These are phyloP conservation scores for Octomys mimax DNA, from an alignment of 2,797 vertebrate genomes.

Conservation along the genomic window DNA sequence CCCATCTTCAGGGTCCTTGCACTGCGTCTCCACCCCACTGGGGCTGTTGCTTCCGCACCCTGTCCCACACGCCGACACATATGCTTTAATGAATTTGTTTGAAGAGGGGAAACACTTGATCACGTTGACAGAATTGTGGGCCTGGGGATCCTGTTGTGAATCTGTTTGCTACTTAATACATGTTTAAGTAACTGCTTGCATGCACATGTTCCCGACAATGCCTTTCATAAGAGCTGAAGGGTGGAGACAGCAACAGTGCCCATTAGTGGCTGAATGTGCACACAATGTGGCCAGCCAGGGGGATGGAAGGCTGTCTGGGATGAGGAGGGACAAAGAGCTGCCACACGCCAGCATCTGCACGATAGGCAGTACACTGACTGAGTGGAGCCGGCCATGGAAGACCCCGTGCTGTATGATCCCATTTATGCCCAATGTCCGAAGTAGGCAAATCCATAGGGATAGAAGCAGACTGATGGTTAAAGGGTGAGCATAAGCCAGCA, in stretches of 20 bases:
- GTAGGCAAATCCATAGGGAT: not conserved
- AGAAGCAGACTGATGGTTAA: not conserved
- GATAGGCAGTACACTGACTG: not conserved
- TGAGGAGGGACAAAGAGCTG: not conserved
- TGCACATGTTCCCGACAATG: not conserved
- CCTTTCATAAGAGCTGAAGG: not conserved
- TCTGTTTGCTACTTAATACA: not conserved
- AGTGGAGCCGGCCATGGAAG: not conserved
- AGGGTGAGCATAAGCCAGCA: rapidly evolving
- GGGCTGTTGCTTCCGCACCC: not conserved
- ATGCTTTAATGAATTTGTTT: not conserved
- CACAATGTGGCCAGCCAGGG: not conserved
- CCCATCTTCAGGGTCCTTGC: not conserved
- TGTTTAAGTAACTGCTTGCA: not conserved
- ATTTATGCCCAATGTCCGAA: rapidly evolving
- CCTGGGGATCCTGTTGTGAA: not conserved
- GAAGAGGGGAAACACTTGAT: not conserved
- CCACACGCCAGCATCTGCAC: not conserved
- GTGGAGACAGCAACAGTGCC: not conserved
- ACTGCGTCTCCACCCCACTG: not conserved
- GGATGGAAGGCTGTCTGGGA: not conserved
- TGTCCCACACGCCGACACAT: not conserved
- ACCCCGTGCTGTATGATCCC: not conserved
- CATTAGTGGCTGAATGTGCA: not conserved
- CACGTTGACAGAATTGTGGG: not conserved